These are phyloP conservation scores for Esox niger DNA, from an alignment of 2,113 vertebrate genomes.

Conservation along the genomic window DNA sequence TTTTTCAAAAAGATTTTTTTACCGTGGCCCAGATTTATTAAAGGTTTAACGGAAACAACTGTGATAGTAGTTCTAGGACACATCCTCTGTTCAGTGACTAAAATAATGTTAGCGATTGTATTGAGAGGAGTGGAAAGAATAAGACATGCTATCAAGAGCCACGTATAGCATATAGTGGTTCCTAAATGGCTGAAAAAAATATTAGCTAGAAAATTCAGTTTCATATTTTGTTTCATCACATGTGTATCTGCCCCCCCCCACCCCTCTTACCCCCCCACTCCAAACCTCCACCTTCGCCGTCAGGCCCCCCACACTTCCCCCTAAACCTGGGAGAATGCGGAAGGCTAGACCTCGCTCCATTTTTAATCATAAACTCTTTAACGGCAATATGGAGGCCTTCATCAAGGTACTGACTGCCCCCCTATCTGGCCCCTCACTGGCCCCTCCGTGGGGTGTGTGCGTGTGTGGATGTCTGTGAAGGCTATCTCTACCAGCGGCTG, in stretches of 20 bases:
- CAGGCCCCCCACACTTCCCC: conserved; percentile 95
- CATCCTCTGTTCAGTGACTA: neutral
- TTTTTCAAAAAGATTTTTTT: too few relatives aligned
- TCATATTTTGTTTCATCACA: conserved; percentile 36
- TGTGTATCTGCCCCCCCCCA: conserved; percentile 70
- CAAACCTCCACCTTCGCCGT: neutral
- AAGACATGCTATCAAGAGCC: neutral
- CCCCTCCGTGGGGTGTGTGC: conserved; percentile 42
- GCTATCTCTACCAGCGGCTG: conserved; percentile 72
- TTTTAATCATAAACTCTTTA: conserved; percentile 96
- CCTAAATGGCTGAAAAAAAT: neutral
- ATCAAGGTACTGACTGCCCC: conserved; percentile 89
- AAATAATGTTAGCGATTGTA: neutral
- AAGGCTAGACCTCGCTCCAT: conserved; percentile 93
- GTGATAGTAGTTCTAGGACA: neutral
- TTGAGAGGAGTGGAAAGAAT: neutral
- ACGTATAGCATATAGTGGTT: neutral
- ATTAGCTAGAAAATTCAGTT: neutral
- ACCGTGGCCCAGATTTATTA: conserved; percentile 2
- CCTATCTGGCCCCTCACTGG: conserved; percentile 54
- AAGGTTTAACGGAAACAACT: neutral
- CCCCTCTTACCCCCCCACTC: conserved; percentile 70
- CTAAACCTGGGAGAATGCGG: conserved; percentile 96
- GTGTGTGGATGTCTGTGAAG: conserved; percentile 61
- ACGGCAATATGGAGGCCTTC: conserved; percentile 96